Conservation (phyloP, 2,797 vertebrate species). For the Echeneis naucrates region DNA sequence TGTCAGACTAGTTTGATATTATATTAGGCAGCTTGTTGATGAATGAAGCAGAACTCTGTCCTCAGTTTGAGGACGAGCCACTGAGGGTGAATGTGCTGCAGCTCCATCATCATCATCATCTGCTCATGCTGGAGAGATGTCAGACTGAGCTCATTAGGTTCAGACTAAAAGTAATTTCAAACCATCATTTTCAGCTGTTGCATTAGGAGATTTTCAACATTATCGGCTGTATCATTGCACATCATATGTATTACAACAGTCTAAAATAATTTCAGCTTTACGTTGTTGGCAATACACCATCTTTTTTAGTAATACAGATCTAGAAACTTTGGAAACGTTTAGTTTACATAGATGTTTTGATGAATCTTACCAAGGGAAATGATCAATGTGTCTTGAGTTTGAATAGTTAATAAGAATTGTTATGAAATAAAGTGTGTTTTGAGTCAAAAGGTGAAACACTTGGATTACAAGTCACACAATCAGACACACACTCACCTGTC, state of each 20-base stretch:
- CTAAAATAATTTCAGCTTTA: not conserved
- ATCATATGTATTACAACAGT: not conserved
- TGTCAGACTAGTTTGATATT: too few relatives aligned
- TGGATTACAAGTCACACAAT: conserved; percentile 4
- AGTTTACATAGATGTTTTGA: not conserved
- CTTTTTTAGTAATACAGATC: too few relatives aligned
- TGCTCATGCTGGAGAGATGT: too few relatives aligned
- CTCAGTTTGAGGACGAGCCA: too few relatives aligned
- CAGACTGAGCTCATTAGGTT: too few relatives aligned
- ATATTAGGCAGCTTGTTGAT: too few relatives aligned
- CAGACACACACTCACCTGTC: conserved; percentile 86
- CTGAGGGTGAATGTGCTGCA: too few relatives aligned
- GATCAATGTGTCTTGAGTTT: not conserved
- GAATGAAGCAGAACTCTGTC: too few relatives aligned
- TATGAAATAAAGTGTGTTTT: not conserved
- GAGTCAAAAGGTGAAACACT: not conserved
- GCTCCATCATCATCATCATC: too few relatives aligned
- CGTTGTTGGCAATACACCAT: not conserved
- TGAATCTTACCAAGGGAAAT: too few relatives aligned
- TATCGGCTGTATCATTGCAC: not conserved
- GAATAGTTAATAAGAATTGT: too few relatives aligned
- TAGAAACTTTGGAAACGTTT: not conserved
- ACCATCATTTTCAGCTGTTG: not conserved
- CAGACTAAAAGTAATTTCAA: too few relatives aligned
- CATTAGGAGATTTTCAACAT: not conserved